Conservation (phyloP, 2,113 vertebrate genomes). For the Phrynosoma platyrhinos region DNA sequence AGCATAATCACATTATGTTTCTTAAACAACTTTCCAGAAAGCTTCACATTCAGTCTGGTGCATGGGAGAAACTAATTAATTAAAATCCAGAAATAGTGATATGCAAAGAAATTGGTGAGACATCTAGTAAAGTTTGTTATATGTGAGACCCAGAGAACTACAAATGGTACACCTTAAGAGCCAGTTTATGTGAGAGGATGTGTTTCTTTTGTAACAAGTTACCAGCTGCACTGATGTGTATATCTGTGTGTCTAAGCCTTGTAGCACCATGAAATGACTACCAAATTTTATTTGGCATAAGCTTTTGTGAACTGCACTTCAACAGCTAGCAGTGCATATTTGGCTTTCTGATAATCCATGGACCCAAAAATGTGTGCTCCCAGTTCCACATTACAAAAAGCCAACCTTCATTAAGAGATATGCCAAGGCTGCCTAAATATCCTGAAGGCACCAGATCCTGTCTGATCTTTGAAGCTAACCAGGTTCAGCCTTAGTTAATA, state of each 20-base stretch:
- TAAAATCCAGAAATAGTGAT: constrained; percentile 24
- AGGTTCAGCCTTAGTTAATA: no score
- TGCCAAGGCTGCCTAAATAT: no score
- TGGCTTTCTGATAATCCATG: neutral
- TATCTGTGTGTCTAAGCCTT: neutral
- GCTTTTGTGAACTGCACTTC: neutral
- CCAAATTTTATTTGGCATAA: neutral
- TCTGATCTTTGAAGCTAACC: no score
- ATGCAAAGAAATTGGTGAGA: neutral
- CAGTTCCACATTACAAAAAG: neutral
- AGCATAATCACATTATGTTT: constrained; percentile 44
- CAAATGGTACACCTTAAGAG: neutral
- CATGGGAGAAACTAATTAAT: constrained; percentile 2
- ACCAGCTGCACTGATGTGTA: neutral
- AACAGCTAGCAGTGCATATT: neutral
- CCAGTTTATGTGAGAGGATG: neutral
- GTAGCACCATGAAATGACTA: neutral
- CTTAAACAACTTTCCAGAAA: constrained; percentile 39
- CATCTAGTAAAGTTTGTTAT: neutral
- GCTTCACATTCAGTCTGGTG: constrained; percentile 28
- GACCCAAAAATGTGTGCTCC: neutral
- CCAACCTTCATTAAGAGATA: no score
- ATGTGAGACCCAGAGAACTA: neutral
- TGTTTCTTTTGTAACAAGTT: neutral
- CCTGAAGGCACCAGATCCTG: no score